Percentiles rank a stretch among this genome's conserved stretches.
Evolutionary conservation across 2,888 invertebrate species (phyloP).

Genomic region (Ditula angustiorana): DNA sequence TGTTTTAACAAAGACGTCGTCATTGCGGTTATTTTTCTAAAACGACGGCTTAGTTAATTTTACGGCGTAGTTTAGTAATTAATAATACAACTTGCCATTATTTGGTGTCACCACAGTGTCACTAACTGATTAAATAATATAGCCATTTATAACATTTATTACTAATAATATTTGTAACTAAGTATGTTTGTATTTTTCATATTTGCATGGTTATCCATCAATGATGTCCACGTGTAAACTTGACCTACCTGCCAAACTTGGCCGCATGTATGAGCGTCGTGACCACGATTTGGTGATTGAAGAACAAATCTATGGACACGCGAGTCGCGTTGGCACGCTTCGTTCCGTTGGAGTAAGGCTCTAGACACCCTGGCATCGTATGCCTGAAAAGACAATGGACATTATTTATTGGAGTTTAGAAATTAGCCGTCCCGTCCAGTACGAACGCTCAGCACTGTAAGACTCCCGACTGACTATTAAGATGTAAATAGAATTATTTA

Average conservation of each 20-base stretch:
- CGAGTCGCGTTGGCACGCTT: slow-evolving; percentile 31
- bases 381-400: slow-evolving; percentile 51
- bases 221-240: slow-evolving; percentile 22
- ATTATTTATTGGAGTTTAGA: too few species aligned
- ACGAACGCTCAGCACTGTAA: too few species aligned
- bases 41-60: too few species aligned
- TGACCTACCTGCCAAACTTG: slow-evolving; percentile 61
- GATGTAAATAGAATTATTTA: too few species aligned
- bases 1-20: neutral
- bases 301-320: slow-evolving; percentile 46
- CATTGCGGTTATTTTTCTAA: neutral
- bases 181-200: neutral
- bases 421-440: too few species aligned
- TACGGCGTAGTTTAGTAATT: too few species aligned
- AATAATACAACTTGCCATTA: too few species aligned
- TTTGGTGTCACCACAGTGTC: too few species aligned
- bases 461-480: too few species aligned
- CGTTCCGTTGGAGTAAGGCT: slow-evolving; percentile 53
- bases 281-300: slow-evolving; percentile 52
- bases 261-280: slow-evolving; percentile 62
- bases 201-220: neutral
- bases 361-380: slow-evolving; percentile 50
- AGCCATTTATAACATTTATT: too few species aligned
- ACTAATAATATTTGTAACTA: neutral
- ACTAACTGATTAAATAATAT: too few species aligned